A percentile compares a stretch with the other conserved stretches of the same genome.
Evolutionary conservation across 2,888 invertebrate species (phyloP).

Genomic region (Polymixis lichenea): DNA sequence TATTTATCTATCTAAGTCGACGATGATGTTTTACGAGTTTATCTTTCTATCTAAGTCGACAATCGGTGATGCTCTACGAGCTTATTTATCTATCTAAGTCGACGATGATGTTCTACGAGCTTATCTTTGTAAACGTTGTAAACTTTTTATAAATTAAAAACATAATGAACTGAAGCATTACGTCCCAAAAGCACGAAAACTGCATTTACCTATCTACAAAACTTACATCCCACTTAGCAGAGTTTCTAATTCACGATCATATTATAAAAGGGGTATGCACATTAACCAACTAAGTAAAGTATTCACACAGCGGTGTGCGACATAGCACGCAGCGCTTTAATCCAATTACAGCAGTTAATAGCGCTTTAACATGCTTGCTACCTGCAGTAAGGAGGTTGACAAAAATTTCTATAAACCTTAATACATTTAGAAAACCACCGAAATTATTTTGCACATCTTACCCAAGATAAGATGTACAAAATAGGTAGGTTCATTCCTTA

Average conservation of each 20-base stretch:
- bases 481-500: too few species aligned
- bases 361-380: conserved; percentile 53
- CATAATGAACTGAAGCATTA: not conserved
- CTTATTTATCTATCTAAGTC: too few species aligned
- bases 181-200: not conserved
- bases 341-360: conserved; percentile 52
- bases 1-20: too few species aligned
- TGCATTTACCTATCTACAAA: conserved; percentile 18
- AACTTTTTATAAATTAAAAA: not conserved
- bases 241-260: conserved; percentile 17
- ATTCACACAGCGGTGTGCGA: conserved; percentile 19
- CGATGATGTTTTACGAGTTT: too few species aligned
- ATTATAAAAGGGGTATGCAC: conserved; percentile 16
- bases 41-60: too few species aligned
- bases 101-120: too few species aligned
- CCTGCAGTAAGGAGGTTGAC: conserved; percentile 26
- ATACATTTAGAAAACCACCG: not conserved
- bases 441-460: not conserved
- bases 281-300: conserved; percentile 28
- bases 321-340: conserved; percentile 48
- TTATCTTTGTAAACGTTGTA: too few species aligned
- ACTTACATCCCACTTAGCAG: not conserved
- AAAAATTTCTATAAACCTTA: too few species aligned
- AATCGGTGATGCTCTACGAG: too few species aligned
- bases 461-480: too few species aligned